phyloP scores from a whole-genome alignment of 2,888 invertebrate species.

The Ophion ventricosus region DNA sequence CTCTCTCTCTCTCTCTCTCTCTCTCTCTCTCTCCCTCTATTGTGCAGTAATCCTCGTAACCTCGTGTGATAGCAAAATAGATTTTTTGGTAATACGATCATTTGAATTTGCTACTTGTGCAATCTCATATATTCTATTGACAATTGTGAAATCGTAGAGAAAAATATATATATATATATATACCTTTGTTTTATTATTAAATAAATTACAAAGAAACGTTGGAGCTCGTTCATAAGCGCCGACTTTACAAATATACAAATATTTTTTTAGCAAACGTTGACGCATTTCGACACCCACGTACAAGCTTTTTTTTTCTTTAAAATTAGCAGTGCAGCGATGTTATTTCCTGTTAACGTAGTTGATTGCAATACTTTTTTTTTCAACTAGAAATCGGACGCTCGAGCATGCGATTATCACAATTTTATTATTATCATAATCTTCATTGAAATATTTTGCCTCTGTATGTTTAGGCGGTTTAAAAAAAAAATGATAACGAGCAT shows the following conservation, averaged over 20 bases:
- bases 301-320: constrained; percentile 17
- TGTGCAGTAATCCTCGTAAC: constrained; percentile 3
- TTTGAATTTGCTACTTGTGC: constrained; percentile 34
- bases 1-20: constrained; percentile 11
- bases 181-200: constrained; percentile 21
- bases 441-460: background rate
- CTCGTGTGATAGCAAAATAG: constrained; percentile 16
- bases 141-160: constrained; percentile 33
- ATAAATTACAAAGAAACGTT: constrained; percentile 42
- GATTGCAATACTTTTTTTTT: constrained; percentile 54
- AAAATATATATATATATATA: constrained; percentile 33
- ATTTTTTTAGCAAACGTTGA: constrained; percentile 6
- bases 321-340: constrained; percentile 23
- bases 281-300: constrained; percentile 13
- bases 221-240: constrained; percentile 66
- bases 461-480: constrained; percentile 39
- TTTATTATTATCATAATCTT: constrained; percentile 29
- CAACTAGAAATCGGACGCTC: constrained; percentile 48
- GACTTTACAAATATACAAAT: constrained; percentile 58
- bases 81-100: constrained; percentile 23
- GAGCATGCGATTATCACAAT: constrained; percentile 46
- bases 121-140: constrained; percentile 23
- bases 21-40: constrained; percentile 6
- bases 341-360: constrained; percentile 56
- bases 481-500: constrained; percentile 54